Evolutionary conservation across 2,113 vertebrate species (phyloP).

Genomic region (Silurus meridionalis): DNA sequence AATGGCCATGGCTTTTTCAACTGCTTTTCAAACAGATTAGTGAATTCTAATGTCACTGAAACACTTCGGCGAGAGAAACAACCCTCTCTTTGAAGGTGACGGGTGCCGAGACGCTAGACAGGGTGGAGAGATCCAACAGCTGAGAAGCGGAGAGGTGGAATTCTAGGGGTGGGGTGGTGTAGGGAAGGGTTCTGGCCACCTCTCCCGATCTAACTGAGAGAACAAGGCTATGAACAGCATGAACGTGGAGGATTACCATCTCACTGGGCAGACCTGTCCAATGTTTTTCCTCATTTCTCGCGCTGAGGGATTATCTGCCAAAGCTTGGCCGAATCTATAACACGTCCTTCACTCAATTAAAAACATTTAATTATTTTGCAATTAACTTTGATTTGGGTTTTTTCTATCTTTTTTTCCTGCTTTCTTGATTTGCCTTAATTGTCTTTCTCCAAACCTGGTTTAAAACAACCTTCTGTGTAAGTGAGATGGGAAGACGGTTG

Average conservation of each 20-base stretch:
- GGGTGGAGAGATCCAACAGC: conserved; percentile 42
- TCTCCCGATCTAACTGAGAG: conserved; percentile 38
- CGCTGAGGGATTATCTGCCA: conserved; percentile 57
- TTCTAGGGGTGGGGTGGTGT: not conserved
- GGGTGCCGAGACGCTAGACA: conserved; percentile 48
- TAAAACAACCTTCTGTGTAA: conserved; percentile 69
- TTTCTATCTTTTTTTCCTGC: not conserved
- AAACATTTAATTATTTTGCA: not conserved
- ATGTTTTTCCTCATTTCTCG: conserved; percentile 56
- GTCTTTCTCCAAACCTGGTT: conserved; percentile 41
- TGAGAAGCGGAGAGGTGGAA: not conserved
- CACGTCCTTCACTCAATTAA: conserved; percentile 9
- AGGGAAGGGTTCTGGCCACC: conserved; percentile 19
- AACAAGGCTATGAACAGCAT: conserved; percentile 52
- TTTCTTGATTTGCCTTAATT: not conserved
- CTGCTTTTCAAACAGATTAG: conserved; percentile 69
- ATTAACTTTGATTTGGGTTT: not conserved
- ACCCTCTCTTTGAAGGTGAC: conserved; percentile 56
- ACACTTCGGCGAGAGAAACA: conserved; percentile 64
- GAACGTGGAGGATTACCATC: conserved; percentile 69
- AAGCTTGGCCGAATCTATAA: conserved; percentile 41
- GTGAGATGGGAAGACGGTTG: conserved; percentile 35
- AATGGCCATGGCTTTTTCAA: conserved; percentile 59
- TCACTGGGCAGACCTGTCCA: conserved; percentile 62
- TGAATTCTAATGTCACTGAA: conserved; percentile 65